Percentiles rank a stretch among this genome's conserved stretches.
phyloP scores from a whole-genome alignment of 2,113 vertebrate genomes.

The Pteronura brasiliensis region DNA sequence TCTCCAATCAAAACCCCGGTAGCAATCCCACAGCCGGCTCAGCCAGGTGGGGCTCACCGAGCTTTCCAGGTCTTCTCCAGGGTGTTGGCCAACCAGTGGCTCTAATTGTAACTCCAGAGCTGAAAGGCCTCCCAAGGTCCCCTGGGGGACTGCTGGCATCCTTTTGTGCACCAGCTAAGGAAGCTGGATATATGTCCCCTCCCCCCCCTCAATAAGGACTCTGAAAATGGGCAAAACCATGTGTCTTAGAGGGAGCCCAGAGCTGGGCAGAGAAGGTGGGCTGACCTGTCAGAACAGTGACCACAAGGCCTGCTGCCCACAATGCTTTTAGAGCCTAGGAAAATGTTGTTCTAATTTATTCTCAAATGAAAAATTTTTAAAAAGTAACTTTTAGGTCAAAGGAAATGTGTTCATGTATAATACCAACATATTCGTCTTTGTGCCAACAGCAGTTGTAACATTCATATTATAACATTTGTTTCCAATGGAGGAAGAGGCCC shows the following conservation, averaged over 20 bases:
- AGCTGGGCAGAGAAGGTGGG: neutral
- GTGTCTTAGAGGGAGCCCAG: fast-evolving
- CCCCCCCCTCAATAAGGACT: fast-evolving
- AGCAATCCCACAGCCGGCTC: fast-evolving
- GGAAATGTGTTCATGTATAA: neutral
- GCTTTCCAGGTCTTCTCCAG: neutral
- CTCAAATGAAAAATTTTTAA: neutral
- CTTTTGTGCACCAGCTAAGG: neutral
- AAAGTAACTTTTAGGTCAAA: neutral
- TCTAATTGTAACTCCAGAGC: neutral
- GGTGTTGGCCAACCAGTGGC: fast-evolving
- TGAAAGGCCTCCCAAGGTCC: neutral
- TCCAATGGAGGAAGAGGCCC: neutral
- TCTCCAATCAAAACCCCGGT: fast-evolving
- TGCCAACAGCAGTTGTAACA: neutral
- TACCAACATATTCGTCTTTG: neutral
- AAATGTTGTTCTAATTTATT: neutral
- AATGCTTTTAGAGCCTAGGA: fast-evolving
- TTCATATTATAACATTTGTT: neutral
- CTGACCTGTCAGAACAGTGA: fast-evolving
- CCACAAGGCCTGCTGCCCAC: too few relatives aligned
- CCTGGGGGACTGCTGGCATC: neutral
- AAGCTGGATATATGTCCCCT: neutral
- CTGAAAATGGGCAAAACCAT: neutral
- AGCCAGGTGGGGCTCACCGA: fast-evolving